Percentiles rank a stretch among this genome's conserved stretches.
Evolutionary conservation across 2,888 invertebrate genomes (phyloP).

Genomic region (Standfussiana lucernea): DNA sequence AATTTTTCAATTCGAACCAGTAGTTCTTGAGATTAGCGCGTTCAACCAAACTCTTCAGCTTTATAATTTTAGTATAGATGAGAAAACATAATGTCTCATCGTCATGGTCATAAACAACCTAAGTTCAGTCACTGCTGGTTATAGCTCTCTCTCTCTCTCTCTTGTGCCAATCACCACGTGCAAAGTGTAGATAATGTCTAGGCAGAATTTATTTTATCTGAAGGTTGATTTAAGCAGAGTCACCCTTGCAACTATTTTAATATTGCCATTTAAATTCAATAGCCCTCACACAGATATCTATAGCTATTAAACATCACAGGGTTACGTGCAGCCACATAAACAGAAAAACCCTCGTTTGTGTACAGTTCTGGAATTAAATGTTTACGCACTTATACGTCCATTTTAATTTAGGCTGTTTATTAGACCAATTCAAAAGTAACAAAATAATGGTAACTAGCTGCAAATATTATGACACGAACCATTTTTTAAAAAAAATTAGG

Average conservation of each 20-base stretch:
- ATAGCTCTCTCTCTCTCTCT: neutral
- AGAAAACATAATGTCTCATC: no score
- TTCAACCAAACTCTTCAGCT: no score
- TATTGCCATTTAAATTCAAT: constrained; percentile 41
- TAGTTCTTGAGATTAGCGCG: no score
- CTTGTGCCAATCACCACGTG: neutral
- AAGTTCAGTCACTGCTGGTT: no score
- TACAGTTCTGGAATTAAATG: neutral
- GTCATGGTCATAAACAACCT: no score
- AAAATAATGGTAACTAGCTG: no score
- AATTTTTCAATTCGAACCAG: no score
- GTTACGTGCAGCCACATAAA: constrained; percentile 26
- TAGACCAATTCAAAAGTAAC: no score
- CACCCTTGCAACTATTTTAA: constrained; percentile 17
- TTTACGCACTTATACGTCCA: neutral
- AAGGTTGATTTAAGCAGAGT: neutral
- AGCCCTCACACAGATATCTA: neutral
- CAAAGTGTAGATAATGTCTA: neutral
- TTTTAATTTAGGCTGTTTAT: neutral
- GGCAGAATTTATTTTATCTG: neutral
- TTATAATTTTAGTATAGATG: no score
- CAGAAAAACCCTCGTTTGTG: neutral
- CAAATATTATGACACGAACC: no score
- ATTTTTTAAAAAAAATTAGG: no score
- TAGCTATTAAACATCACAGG: constrained; percentile 3